phyloP scores from a whole-genome alignment of 2,113 vertebrate species.

The Pyrgilauda ruficollis region DNA sequence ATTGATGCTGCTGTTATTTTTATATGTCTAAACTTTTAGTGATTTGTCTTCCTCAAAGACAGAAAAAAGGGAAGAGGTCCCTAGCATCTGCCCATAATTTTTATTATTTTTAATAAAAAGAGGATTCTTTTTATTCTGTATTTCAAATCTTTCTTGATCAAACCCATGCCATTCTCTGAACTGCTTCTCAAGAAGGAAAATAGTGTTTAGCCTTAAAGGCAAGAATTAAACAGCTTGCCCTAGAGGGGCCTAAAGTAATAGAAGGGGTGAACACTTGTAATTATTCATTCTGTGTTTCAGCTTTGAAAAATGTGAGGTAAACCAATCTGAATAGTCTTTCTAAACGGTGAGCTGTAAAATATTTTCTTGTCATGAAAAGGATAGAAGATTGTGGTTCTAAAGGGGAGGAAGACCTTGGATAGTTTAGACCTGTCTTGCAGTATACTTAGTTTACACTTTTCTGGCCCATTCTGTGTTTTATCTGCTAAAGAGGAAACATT shows the following conservation, averaged over 20 bases:
- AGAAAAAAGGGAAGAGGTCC: background rate
- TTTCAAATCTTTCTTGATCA: slow-evolving; percentile 41
- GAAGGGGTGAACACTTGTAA: background rate
- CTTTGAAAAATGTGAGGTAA: slow-evolving; percentile 24
- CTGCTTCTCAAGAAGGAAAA: background rate
- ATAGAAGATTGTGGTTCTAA: background rate
- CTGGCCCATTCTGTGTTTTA: background rate
- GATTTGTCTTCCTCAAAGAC: slow-evolving; percentile 31
- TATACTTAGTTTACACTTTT: background rate
- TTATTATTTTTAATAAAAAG: background rate
- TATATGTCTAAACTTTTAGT: slow-evolving; percentile 21
- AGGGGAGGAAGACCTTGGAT: background rate
- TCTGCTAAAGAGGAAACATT: background rate
- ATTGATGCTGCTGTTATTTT: slow-evolving; percentile 50
- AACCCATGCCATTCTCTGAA: background rate
- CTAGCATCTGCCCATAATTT: background rate
- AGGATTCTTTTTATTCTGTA: background rate
- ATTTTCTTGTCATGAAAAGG: background rate
- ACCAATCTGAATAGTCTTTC: background rate
- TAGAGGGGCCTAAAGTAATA: slow-evolving; percentile 14
- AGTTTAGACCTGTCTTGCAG: background rate
- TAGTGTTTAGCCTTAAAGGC: slow-evolving; percentile 14
- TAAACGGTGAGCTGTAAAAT: background rate
- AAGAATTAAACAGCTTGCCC: slow-evolving; percentile 20
- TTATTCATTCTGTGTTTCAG: slow-evolving; percentile 24